A percentile compares a stretch with the other conserved stretches of the same genome.
Evolutionary conservation across 2,797 vertebrate species (phyloP).

Genomic region (Astyanax mexicanus): DNA sequence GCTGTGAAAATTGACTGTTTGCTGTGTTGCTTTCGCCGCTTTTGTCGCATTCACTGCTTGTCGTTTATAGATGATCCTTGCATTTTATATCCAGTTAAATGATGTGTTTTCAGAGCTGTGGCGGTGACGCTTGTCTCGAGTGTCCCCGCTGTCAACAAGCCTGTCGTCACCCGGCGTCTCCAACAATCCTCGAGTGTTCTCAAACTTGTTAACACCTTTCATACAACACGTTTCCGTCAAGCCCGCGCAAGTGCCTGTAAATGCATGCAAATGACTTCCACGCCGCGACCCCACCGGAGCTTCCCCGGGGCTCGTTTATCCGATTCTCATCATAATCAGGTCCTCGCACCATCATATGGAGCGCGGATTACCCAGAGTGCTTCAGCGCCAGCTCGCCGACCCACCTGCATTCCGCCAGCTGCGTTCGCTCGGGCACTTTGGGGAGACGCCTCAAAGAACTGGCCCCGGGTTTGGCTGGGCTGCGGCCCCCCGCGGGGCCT

Average conservation of each 20-base stretch:
- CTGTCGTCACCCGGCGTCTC: no score
- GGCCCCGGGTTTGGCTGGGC: slow-evolving; percentile 78
- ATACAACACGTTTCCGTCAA: background rate
- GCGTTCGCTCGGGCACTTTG: slow-evolving; percentile 23
- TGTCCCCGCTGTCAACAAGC: no score
- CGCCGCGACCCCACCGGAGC: background rate
- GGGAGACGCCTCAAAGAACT: slow-evolving; percentile 49
- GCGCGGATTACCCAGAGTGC: background rate
- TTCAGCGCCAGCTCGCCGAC: background rate
- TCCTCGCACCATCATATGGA: background rate
- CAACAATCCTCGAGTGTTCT: no score
- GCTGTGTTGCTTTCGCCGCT: no score
- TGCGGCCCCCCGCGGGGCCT: slow-evolving; percentile 70
- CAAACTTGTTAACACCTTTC: no score
- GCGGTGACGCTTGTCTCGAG: no score
- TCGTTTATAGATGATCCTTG: no score
- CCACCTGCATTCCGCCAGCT: slow-evolving; percentile 9
- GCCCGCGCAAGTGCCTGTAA: background rate
- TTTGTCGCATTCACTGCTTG: no score
- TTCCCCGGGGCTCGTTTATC: background rate
- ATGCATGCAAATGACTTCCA: background rate
- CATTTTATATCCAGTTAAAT: no score
- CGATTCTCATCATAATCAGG: background rate
- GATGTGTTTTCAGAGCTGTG: no score
- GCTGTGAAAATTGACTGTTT: no score